Conservation (phyloP, 1,140 invertebrate species). For the Sarcophaga bullata region DNA sequence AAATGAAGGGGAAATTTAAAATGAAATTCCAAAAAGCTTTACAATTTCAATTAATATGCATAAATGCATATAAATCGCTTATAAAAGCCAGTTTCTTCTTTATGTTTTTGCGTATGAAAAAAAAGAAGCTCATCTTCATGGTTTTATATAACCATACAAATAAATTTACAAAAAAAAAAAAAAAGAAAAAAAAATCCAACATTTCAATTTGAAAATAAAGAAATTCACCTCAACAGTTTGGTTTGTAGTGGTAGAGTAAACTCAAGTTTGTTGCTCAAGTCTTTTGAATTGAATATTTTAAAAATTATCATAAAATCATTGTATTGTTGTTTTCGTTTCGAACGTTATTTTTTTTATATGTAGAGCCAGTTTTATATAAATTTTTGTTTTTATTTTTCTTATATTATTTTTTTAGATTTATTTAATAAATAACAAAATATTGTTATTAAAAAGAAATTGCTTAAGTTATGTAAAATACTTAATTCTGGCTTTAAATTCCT, state of each 20-base stretch:
- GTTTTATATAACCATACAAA: conserved; percentile 1
- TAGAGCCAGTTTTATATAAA: not conserved
- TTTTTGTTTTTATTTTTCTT: not conserved
- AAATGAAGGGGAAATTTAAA: too few species aligned
- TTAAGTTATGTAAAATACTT: not conserved
- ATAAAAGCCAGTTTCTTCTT: conserved; percentile 16
- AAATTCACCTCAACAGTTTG: too few species aligned
- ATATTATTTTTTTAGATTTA: too few species aligned
- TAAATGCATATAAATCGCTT: conserved; percentile 3
- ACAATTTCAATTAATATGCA: conserved; percentile 29
- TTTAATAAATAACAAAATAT: not conserved
- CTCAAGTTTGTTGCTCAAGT: conserved; percentile 28
- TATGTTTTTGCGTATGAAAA: not conserved
- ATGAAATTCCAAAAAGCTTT: too few species aligned
- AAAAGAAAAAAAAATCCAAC: not conserved
- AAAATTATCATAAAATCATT: conserved; percentile 1
- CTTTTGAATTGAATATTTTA: conserved; percentile 24
- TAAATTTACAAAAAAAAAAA: not conserved
- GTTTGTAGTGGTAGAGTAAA: not conserved
- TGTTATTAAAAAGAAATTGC: not conserved
- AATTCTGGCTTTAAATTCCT: not conserved
- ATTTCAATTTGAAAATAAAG: too few species aligned
- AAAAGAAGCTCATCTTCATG: conserved; percentile 28
- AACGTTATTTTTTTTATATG: not conserved
- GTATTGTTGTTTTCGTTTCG: conserved; percentile 2